phyloP scores from a whole-genome alignment of 2,888 invertebrate genomes.

The Octonoba sinensis region DNA sequence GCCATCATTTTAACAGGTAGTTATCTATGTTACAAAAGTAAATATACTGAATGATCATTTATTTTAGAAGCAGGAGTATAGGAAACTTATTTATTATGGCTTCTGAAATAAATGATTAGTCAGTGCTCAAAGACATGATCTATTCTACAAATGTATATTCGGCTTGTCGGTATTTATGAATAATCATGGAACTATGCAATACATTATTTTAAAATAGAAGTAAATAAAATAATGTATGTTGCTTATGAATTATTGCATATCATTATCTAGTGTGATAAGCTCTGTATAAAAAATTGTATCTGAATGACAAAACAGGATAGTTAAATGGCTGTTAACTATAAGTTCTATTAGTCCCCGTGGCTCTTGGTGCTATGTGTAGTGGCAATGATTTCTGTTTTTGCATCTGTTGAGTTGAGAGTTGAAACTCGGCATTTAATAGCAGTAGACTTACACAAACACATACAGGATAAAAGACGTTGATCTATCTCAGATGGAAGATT shows the following conservation, averaged over 20 bases:
- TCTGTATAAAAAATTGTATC: conserved; percentile 62
- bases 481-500: conserved; percentile 38
- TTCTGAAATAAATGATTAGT: conserved; percentile 40
- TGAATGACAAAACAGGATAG: conserved; percentile 47
- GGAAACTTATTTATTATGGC: conserved; percentile 55
- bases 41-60: conserved; percentile 17
- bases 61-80: conserved; percentile 51
- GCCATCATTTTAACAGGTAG: too few relatives aligned
- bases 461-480: conserved; percentile 30
- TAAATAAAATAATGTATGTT: conserved; percentile 61
- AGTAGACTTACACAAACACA: conserved; percentile 23
- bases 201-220: conserved; percentile 15
- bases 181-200: conserved; percentile 55
- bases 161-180: conserved; percentile 39
- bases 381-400: conserved; percentile 50
- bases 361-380: conserved; percentile 61
- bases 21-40: too few relatives aligned
- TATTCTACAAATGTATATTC: conserved; percentile 49
- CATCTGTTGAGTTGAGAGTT: conserved; percentile 29
- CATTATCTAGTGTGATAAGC: conserved; percentile 62
- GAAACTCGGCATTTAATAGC: conserved; percentile 14
- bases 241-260: conserved; percentile 63
- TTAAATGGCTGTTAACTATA: conserved; percentile 39
- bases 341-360: conserved; percentile 49
- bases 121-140: conserved; percentile 15